Evolutionary conservation across 2,888 invertebrate genomes (phyloP).

Genomic region (Dorcus parallelipipedus): DNA sequence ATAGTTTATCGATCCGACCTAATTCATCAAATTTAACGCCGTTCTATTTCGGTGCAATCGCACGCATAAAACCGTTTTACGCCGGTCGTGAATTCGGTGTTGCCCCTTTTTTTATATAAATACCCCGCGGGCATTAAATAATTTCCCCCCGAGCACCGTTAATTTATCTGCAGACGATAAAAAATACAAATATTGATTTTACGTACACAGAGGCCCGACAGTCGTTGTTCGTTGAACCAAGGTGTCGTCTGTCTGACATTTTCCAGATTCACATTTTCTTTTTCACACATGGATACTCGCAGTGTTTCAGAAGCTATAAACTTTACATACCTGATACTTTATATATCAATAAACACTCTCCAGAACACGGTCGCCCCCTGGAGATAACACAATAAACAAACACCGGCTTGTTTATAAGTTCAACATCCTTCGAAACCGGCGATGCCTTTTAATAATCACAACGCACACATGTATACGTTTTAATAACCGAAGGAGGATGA

Average conservation of each 20-base stretch:
- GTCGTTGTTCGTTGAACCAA: slow-evolving; percentile 14
- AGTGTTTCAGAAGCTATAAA: slow-evolving; percentile 12
- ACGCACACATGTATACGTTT: too few relatives aligned
- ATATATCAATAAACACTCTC: slow-evolving; percentile 13
- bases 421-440: slow-evolving; percentile 7
- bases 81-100: too few relatives aligned
- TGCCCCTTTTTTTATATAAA: too few relatives aligned
- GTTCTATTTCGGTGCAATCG: too few relatives aligned
- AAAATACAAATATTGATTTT: background rate
- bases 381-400: slow-evolving; percentile 11
- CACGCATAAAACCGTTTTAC: too few relatives aligned
- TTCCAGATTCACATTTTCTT: slow-evolving; percentile 20
- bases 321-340: slow-evolving; percentile 18
- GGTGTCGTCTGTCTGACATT: slow-evolving; percentile 21
- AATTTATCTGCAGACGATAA: too few relatives aligned
- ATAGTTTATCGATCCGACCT: too few relatives aligned
- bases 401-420: slow-evolving; percentile 7
- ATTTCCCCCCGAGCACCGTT: too few relatives aligned
- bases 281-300: slow-evolving; percentile 20
- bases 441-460: too few relatives aligned
- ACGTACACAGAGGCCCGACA: background rate
- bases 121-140: too few relatives aligned
- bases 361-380: slow-evolving; percentile 6
- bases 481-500: too few relatives aligned
- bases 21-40: too few relatives aligned